Percentiles rank a stretch among this genome's conserved stretches.
These are phyloP conservation scores for Mya arenaria DNA, from an alignment of 1,140 invertebrate species.

Conservation along the genomic window DNA sequence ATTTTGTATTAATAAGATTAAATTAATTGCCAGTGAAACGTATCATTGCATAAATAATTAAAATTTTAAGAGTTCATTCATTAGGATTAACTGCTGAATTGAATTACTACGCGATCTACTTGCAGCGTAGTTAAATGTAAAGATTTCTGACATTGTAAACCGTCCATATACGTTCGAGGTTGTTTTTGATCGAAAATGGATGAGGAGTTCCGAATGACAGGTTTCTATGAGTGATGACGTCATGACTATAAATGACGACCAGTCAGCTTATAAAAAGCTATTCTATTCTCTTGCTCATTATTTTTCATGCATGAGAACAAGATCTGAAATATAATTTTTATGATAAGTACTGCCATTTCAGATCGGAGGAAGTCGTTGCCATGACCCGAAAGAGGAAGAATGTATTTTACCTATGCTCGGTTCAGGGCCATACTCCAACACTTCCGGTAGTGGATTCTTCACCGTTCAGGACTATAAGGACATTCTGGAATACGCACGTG, in stretches of 20 bases:
- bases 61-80: no score
- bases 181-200: neutral
- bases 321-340: no score
- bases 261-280: no score
- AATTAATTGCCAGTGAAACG: no score
- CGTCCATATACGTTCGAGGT: no score
- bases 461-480: slow-evolving; percentile 69
- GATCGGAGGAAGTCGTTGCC: slow-evolving; percentile 72
- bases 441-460: slow-evolving; percentile 68
- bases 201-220: neutral
- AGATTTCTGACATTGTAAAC: no score
- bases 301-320: neutral
- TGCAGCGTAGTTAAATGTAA: no score
- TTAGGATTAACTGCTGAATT: no score
- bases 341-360: slow-evolving; percentile 35
- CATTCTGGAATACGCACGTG: slow-evolving; percentile 67
- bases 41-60: no score
- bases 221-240: neutral
- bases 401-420: slow-evolving; percentile 73
- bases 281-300: neutral
- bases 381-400: slow-evolving; percentile 64
- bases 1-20: no score
- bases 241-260: neutral
- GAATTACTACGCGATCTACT: no score
- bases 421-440: slow-evolving; percentile 66